Percentiles rank a stretch among this genome's conserved stretches.
Conservation (phyloP, 2,888 invertebrate genomes). For the Philaethria dido region DNA sequence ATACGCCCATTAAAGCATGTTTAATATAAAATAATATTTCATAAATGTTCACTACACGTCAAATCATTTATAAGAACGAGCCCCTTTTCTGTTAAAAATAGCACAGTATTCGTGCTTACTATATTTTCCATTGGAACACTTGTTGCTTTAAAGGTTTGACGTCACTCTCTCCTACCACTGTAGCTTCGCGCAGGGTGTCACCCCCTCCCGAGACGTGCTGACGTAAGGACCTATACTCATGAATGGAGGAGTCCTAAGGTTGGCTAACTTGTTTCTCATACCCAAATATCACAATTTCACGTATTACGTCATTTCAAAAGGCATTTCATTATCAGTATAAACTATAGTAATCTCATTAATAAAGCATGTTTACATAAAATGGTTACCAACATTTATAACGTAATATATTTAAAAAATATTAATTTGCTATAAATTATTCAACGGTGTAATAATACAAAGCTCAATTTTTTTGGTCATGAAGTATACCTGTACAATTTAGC, state of each 20-base stretch:
- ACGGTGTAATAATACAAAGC: background rate
- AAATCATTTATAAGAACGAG: conserved; percentile 31
- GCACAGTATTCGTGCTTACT: conserved; percentile 59
- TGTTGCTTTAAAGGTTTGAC: conserved; percentile 78
- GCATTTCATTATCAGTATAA: conserved; percentile 23
- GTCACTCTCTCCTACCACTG: conserved; percentile 67
- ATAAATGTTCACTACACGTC: background rate
- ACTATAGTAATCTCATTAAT: conserved; percentile 10
- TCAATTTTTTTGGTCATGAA: background rate
- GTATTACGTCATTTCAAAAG: conserved; percentile 39
- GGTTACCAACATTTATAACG: background rate
- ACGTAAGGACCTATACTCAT: conserved; percentile 76
- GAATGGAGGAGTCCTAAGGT: conserved; percentile 72
- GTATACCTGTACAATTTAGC: background rate
- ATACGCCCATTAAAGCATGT: background rate
- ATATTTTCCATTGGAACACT: conserved; percentile 68
- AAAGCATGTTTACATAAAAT: background rate
- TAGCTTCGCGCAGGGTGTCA: conserved; percentile 55
- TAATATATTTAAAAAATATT: background rate
- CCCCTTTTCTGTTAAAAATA: conserved; percentile 73
- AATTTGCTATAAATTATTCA: background rate
- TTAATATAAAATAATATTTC: background rate
- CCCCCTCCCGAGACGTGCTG: conserved; percentile 65
- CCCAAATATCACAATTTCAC: conserved; percentile 40
- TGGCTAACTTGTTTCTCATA: conserved; percentile 41